Conservation (phyloP, 1,140 invertebrate genomes). For the Paraescarpia echinospica region DNA sequence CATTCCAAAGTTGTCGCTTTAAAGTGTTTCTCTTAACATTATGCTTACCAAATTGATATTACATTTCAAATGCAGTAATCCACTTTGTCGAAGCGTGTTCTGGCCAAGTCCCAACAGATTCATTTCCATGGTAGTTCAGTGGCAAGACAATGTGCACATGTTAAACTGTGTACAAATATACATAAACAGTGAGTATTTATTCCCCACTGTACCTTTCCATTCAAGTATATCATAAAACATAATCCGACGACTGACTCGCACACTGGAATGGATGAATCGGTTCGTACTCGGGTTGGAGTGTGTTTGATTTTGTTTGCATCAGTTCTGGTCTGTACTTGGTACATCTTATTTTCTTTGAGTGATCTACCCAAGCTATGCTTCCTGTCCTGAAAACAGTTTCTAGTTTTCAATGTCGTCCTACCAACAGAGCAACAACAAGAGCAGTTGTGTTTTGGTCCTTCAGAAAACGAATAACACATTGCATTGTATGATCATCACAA, state of each 20-base stretch:
- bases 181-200: neutral
- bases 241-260: neutral
- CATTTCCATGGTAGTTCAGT: neutral
- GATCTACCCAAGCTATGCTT: too few species aligned
- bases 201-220: neutral
- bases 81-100: neutral
- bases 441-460: neutral
- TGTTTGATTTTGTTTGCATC: neutral
- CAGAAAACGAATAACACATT: neutral
- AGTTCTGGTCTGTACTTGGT: neutral
- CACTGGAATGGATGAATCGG: neutral
- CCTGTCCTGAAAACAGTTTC: too few species aligned
- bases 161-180: neutral
- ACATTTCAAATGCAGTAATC: neutral
- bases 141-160: neutral
- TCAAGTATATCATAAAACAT: neutral
- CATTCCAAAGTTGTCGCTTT: neutral
- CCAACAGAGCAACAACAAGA: neutral
- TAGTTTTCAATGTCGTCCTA: neutral
- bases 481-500: neutral
- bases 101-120: neutral
- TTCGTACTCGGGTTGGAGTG: neutral
- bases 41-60: neutral
- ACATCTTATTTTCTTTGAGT: neutral
- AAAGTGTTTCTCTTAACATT: neutral